A percentile compares a stretch with the other conserved stretches of the same genome.
These are phyloP conservation scores for Cerastis leucographa DNA, from an alignment of 2,888 invertebrate genomes.

Conservation along the genomic window DNA sequence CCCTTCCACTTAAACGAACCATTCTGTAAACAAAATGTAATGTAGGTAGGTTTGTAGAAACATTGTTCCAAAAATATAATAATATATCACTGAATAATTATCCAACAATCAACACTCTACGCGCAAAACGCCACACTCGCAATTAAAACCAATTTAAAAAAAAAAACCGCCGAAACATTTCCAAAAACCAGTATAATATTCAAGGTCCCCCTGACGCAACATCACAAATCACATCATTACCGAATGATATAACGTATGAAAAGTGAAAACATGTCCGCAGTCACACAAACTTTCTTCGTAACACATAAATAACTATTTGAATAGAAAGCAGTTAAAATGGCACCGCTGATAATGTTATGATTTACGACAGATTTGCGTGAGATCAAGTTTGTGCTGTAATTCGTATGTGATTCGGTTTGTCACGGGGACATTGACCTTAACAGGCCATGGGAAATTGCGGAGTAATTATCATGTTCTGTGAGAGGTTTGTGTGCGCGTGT, in stretches of 20 bases:
- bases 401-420: conserved; percentile 34
- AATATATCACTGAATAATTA: not conserved
- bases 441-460: conserved; percentile 35
- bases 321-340: conserved; percentile 79
- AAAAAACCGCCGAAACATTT: conserved; percentile 15
- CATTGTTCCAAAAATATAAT: not conserved
- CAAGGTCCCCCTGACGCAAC: conserved; percentile 58
- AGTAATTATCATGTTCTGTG: conserved; percentile 25
- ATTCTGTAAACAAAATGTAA: not conserved
- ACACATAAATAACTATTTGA: conserved; percentile 81
- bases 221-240: conserved; percentile 67
- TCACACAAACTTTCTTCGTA: conserved; percentile 78
- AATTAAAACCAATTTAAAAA: not conserved
- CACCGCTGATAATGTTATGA: conserved; percentile 58
- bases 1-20: too few species aligned
- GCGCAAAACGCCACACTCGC: not conserved
- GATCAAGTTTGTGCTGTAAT: conserved; percentile 49
- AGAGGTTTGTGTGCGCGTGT: not conserved
- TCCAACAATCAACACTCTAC: not conserved
- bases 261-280: conserved; percentile 79
- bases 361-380: conserved; percentile 63
- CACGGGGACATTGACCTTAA: conserved; percentile 42
- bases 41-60: not conserved
- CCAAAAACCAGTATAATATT: conserved; percentile 52
- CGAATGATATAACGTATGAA: conserved; percentile 73